Evolutionary conservation across 2,113 vertebrate genomes (phyloP).

Genomic region (Trichechus manatus): DNA sequence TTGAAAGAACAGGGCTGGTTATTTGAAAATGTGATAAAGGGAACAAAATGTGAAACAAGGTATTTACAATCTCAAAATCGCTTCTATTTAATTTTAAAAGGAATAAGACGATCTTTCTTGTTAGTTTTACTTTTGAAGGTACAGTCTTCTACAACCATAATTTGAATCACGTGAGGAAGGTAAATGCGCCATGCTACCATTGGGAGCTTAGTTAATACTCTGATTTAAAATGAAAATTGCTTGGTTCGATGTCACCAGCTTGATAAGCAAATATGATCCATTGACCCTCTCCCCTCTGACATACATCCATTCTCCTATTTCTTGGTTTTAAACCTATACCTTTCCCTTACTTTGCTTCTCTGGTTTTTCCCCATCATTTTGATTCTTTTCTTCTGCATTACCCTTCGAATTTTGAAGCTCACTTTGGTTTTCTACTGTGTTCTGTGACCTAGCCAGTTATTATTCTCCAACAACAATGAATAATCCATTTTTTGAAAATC

Average conservation of each 20-base stretch:
- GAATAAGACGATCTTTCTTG: neutral
- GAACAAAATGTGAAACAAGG: conserved; percentile 28
- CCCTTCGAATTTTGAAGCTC: neutral
- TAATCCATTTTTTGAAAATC: neutral
- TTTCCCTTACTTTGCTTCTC: neutral
- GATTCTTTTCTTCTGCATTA: neutral
- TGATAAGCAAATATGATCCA: neutral
- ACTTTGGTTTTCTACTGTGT: neutral
- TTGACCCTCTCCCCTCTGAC: neutral
- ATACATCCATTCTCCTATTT: neutral
- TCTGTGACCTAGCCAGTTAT: neutral
- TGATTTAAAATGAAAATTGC: neutral
- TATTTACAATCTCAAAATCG: neutral
- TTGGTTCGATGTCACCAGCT: neutral
- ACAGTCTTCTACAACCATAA: neutral
- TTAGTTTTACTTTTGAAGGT: conserved; percentile 1
- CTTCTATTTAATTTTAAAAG: neutral
- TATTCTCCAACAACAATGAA: neutral
- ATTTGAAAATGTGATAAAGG: conserved; percentile 16
- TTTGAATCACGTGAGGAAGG: neutral
- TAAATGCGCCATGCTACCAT: neutral
- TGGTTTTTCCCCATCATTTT: neutral
- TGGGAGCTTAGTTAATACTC: neutral
- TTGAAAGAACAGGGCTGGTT: neutral
- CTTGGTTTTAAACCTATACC: neutral